Conservation (phyloP, 2,113 vertebrate genomes). For the Corythoichthys intestinalis region DNA sequence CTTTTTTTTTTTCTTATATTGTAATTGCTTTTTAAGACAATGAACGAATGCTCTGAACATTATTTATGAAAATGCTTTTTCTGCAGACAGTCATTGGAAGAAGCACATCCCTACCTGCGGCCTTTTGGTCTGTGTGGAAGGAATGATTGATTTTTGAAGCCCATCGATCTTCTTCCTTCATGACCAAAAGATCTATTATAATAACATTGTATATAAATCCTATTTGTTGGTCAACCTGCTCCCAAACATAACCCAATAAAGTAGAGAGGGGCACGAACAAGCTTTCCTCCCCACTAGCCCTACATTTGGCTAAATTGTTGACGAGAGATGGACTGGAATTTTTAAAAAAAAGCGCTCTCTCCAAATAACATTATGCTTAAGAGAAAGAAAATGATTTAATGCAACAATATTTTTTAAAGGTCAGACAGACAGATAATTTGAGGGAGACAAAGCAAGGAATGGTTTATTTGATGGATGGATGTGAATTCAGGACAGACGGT, state of each 20-base stretch:
- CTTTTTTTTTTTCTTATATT: background rate
- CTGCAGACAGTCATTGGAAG: background rate
- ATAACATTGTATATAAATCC: conserved; percentile 66
- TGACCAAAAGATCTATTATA: conserved; percentile 59
- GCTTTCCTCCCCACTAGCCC: conserved; percentile 23
- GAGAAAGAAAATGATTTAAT: conserved; percentile 45
- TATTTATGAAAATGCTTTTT: background rate
- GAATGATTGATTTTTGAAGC: conserved; percentile 61
- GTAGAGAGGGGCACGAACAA: conserved; percentile 42
- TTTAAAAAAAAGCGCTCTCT: conserved; percentile 40
- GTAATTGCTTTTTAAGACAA: background rate
- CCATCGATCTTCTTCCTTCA: conserved; percentile 56
- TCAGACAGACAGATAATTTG: background rate
- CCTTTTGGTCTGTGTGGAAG: conserved; percentile 13
- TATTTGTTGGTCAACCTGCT: conserved; percentile 62
- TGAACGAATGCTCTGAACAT: background rate
- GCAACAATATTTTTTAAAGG: conserved; percentile 39
- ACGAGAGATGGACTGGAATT: conserved; percentile 46
- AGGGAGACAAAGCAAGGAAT: background rate
- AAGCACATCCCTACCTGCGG: conserved; percentile 38
- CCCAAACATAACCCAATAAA: conserved; percentile 66
- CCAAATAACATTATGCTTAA: conserved; percentile 56
- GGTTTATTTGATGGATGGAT: background rate
- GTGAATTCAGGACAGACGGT: background rate
- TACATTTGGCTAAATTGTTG: conserved; percentile 50